Percentiles rank a stretch among this genome's conserved stretches.
These are phyloP conservation scores for Micronycteris hirsuta DNA, from an alignment of 2,113 vertebrate genomes.

Conservation along the genomic window DNA sequence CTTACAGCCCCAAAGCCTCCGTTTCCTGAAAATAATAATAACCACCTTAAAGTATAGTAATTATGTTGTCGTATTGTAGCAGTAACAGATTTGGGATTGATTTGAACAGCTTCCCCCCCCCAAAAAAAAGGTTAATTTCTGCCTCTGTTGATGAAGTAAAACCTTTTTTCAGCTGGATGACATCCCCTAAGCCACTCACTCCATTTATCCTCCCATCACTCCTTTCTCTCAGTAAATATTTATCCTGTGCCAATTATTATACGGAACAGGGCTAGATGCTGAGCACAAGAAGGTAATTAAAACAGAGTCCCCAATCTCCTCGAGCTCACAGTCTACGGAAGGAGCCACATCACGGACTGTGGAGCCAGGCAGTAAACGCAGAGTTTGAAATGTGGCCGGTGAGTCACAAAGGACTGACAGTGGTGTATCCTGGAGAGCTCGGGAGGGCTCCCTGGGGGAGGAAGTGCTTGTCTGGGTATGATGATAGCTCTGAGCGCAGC, in stretches of 20 bases:
- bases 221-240: neutral
- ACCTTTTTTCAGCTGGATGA: neutral
- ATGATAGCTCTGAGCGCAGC: neutral
- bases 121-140: neutral
- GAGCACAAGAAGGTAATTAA: neutral
- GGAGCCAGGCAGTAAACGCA: neutral
- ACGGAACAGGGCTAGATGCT: neutral
- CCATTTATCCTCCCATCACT: neutral
- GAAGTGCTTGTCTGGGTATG: neutral
- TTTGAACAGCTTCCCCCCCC: neutral
- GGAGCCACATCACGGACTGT: neutral
- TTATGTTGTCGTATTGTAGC: neutral
- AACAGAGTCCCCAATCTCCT: no score
- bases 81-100: neutral
- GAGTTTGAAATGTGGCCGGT: no score
- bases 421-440: neutral
- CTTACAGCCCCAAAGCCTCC: neutral
- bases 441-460: neutral
- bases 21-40: neutral
- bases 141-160: neutral
- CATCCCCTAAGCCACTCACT: neutral
- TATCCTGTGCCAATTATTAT: neutral
- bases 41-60: neutral
- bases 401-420: rapidly evolving
- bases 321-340: neutral